Evolutionary conservation across 2,888 invertebrate genomes (phyloP), one percentile per base, ranked within the genome.

Genomic region (Amorpha juglandis): DNA sequence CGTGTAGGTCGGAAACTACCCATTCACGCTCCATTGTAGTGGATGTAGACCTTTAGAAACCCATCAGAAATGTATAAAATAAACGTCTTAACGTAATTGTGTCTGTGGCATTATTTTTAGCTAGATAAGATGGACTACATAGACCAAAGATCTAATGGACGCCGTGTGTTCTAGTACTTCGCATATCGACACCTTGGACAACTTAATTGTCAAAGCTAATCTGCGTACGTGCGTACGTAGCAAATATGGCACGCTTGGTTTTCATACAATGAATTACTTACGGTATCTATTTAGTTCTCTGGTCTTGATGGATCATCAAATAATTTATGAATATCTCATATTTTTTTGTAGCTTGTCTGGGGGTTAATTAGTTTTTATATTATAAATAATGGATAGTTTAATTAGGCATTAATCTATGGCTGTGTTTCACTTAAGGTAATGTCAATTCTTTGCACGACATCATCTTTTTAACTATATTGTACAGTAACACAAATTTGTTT

Each of bases 361-460:
- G 69, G 69, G 77, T 82, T 79, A 79, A 82, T 80, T 82, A 85
- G 80, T 84, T 83, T 71, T 78, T 21, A 62, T 62, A 62, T 58
- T 62, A 52, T 62, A 74, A 73, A 71, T 74, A 73, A 70, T 73
- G 72, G 66, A 55, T 67, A 63, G 58, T 58, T 67, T 62, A 67
- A 62, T 66, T 65, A 90, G 86, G 83, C 84, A 83, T 88, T 88
- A 91, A 91, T 88, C 86, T 90, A 91, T 91, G 92, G 92, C 92
- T 93, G 92, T 92, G 92, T 93, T 89, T 92, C 91, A 93, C 90
- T 83, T 90, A 92, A 91, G 88, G 83, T 91, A 90, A 90, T 79
- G 92, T 93, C 92, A 93, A 92, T 92, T 93, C 89, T 89, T 87
- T 90, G 92, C 92, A 93, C 92, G 82, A 89, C 86, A 89, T 88